Base-by-base conservation (phyloP, 2,888 invertebrate genomes). In the Nephrocerus scutellatus region DNA sequence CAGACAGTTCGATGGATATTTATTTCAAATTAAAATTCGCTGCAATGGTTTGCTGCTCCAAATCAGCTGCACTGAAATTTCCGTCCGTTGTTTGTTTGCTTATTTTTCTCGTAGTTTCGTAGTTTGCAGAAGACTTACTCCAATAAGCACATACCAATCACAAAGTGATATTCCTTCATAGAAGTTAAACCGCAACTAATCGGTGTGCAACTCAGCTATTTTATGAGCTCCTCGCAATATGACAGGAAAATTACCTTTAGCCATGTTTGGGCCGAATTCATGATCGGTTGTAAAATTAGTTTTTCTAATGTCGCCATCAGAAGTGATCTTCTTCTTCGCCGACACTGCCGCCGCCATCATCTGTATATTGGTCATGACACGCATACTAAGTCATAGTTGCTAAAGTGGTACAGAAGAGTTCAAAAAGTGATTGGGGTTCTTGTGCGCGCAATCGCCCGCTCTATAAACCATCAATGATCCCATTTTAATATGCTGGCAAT, bases 171-270 rank as follows among this genome's bases (percentile, higher is more conserved):
- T n/a, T n/a, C n/a, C n/a, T n/a, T n/a, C n/a, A n/a, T n/a, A n/a
- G n/a, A n/a, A n/a, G n/a, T n/a, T n/a, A n/a, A n/a, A n/a, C n/a
- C n/a, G n/a, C n/a, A n/a, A n/a, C n/a, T n/a, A n/a, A n/a, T n/a
- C n/a, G n/a, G n/a, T n/a, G n/a, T n/a, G n/a, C n/a, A n/a, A n/a
- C n/a, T n/a, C n/a, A n/a, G n/a, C n/a, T n/a, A n/a, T n/a, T n/a
- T n/a, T n/a, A n/a, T n/a, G n/a, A n/a, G n/a, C n/a, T n/a, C n/a
- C n/a, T 41, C 31, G 38, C 36, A 18, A 41, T 41, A 36, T 44
- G 44, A 44, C 44, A 44, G 41, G 44, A 44, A 44, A 44, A 44
- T 44, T 44, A 39, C 41, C 36, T 44, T 42, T 41, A 39, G 38
- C 44, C 44, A 44, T 44, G 44, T 44, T 44, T 39, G 44, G 44